Evolutionary conservation across 2,888 invertebrate genomes (phyloP).

Genomic region (Cataglyphis cursor): DNA sequence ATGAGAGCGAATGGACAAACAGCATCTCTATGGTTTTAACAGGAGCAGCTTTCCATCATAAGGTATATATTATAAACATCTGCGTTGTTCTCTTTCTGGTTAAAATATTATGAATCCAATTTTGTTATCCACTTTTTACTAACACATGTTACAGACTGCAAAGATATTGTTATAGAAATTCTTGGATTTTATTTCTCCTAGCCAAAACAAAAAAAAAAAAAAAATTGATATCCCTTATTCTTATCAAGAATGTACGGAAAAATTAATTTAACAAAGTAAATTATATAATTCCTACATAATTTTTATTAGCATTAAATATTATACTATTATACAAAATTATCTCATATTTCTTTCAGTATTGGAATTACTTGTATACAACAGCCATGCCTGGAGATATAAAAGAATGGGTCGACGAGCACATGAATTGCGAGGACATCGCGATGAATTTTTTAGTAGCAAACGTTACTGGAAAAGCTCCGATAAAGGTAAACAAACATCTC

Average conservation of each 20-base stretch:
- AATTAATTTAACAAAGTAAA: slow-evolving; percentile 51
- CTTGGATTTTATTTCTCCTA: slow-evolving; percentile 27
- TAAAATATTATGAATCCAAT: not conserved
- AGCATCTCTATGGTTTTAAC: slow-evolving; percentile 98
- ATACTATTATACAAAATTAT: slow-evolving; percentile 4
- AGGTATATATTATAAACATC: slow-evolving; percentile 87
- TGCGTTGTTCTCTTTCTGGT: not conserved
- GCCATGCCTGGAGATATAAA: slow-evolving; percentile 95
- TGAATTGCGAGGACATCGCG: slow-evolving; percentile 99
- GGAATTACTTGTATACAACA: slow-evolving; percentile 97
- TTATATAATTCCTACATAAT: not conserved
- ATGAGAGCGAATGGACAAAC: slow-evolving; percentile 99
- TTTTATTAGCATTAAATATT: not conserved
- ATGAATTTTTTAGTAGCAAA: slow-evolving; percentile 99
- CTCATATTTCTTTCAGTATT: slow-evolving; percentile 88
- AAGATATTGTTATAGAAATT: slow-evolving; percentile 22
- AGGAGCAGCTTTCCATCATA: slow-evolving; percentile 98
- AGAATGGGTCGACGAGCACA: slow-evolving; percentile 96
- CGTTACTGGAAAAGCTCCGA: slow-evolving; percentile 96
- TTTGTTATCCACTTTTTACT: slow-evolving; percentile 13
- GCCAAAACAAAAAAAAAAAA: slow-evolving; percentile 29
- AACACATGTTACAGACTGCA: slow-evolving; percentile 53
- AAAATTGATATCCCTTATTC: slow-evolving; percentile 6
- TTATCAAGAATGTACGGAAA: slow-evolving; percentile 11
- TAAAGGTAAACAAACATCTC: slow-evolving; percentile 89